These are phyloP conservation scores for Muscicapa comitata DNA, from an alignment of 2,797 vertebrate species.

Conservation along the genomic window DNA sequence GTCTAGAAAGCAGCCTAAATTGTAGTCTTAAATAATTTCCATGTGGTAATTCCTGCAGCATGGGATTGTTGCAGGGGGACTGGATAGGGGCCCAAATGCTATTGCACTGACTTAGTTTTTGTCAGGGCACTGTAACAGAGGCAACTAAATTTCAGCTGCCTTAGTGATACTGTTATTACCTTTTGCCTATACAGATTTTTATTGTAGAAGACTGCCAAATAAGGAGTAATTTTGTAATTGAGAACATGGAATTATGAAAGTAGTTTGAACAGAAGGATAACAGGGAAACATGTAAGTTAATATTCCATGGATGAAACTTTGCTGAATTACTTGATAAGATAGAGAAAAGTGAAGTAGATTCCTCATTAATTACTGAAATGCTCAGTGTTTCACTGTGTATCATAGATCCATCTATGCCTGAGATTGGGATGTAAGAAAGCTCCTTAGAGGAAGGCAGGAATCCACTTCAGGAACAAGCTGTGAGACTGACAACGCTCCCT, in stretches of 20 bases:
- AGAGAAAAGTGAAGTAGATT: not conserved
- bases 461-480: not conserved
- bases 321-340: not conserved
- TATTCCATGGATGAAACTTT: not conserved
- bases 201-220: not conserved
- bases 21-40: not conserved
- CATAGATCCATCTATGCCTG: not conserved
- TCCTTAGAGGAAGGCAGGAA: not conserved
- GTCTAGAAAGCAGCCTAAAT: not conserved
- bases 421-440: not conserved
- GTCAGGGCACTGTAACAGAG: constrained; percentile 14
- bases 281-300: not conserved
- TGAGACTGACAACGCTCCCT: not conserved
- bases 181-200: constrained; percentile 21
- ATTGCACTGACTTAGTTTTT: not conserved
- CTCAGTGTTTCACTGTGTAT: not conserved
- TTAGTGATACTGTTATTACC: not conserved
- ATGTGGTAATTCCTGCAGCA: not conserved
- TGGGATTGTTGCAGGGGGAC: not conserved
- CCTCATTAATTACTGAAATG: not conserved
- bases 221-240: not conserved
- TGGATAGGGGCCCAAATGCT: not conserved
- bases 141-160: not conserved
- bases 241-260: not conserved
- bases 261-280: not conserved